Conservation (phyloP, 2,888 invertebrate species). For the Cephalotes varians region DNA sequence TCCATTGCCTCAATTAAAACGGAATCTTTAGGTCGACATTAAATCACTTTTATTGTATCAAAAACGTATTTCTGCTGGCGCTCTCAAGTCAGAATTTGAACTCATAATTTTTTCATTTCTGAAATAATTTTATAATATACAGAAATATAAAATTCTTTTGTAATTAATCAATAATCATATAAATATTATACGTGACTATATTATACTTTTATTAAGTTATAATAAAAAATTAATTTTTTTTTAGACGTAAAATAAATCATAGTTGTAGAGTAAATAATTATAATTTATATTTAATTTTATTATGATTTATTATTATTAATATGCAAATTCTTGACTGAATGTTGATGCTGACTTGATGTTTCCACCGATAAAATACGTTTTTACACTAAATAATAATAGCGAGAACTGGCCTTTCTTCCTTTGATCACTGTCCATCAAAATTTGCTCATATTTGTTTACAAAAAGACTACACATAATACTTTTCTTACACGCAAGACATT, state of each 20-base stretch:
- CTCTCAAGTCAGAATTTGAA: not conserved
- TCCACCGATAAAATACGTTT: not conserved
- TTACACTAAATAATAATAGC: slow-evolving; percentile 23
- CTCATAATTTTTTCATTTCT: slow-evolving; percentile 3
- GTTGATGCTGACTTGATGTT: slow-evolving; percentile 3
- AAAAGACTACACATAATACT: slow-evolving; percentile 31
- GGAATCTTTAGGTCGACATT: slow-evolving; percentile 19
- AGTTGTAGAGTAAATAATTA: not conserved
- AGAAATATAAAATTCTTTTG: not conserved
- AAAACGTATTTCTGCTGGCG: slow-evolving; percentile 8
- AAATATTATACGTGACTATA: not conserved
- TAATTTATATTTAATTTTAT: slow-evolving; percentile 11
- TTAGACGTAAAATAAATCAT: not conserved
- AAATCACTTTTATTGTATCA: not conserved
- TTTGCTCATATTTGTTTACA: slow-evolving; percentile 18
- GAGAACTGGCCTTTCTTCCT: slow-evolving; percentile 22
- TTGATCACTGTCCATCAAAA: not conserved
- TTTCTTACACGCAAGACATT: slow-evolving; percentile 10
- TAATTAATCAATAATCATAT: slow-evolving; percentile 1
- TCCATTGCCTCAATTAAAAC: slow-evolving; percentile 49
- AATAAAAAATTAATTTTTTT: not conserved
- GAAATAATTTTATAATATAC: not conserved
- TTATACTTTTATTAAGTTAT: not conserved
- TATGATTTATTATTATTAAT: too few relatives aligned
- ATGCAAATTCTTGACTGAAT: not conserved